Conservation (phyloP, 2,113 vertebrate genomes). For the Gallinago jamesoni region DNA sequence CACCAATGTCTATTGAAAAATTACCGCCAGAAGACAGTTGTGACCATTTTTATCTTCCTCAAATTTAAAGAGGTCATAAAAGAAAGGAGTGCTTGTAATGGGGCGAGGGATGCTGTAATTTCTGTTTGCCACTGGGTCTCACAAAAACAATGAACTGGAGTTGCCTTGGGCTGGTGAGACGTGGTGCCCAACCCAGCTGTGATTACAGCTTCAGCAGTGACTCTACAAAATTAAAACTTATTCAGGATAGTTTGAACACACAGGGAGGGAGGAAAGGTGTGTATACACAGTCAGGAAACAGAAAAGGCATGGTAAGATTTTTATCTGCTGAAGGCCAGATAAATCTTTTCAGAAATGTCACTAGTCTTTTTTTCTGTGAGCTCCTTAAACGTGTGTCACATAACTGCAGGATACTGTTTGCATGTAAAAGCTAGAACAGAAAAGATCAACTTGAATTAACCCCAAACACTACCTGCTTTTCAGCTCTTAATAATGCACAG, state of each 20-base stretch:
- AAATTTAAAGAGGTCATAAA: background rate
- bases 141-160: background rate
- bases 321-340: background rate
- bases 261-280: background rate
- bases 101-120: background rate
- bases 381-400: background rate
- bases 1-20: conserved; percentile 60
- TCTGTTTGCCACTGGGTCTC: background rate
- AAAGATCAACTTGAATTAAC: background rate
- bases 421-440: background rate
- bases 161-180: background rate
- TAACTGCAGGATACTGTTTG: background rate
- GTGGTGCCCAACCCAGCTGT: background rate
- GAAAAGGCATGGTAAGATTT: background rate
- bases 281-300: background rate
- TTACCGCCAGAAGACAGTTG: conserved; percentile 32
- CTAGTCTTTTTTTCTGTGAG: background rate
- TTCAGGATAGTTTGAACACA: background rate
- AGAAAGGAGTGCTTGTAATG: conserved; percentile 5
- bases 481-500: background rate
- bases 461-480: background rate
- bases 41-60: conserved; percentile 54
- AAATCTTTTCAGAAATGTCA: background rate
- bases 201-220: background rate
- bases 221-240: background rate